Conservation (phyloP, 2,797 vertebrate species). For the Sebastolobus altivelis region DNA sequence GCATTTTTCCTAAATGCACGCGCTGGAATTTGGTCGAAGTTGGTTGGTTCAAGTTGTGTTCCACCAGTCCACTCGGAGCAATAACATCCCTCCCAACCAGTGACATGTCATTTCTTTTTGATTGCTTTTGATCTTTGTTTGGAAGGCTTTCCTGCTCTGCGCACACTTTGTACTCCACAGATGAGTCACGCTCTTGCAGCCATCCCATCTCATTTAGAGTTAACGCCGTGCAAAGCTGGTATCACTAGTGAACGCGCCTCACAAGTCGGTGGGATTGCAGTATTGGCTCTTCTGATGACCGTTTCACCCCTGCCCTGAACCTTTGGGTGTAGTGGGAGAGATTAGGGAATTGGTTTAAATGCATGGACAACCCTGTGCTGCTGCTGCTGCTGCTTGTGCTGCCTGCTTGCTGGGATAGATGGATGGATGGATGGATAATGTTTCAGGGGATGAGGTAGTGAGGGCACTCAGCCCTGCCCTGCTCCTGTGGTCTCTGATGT, state of each 20-base stretch:
- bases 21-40: conserved; percentile 42
- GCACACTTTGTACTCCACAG: conserved; percentile 57
- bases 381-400: conserved; percentile 36
- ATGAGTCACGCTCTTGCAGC: conserved; percentile 66
- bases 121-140: conserved; percentile 69
- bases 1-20: conserved; percentile 44
- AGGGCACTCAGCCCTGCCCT: conserved; percentile 76
- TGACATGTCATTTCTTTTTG: conserved; percentile 61
- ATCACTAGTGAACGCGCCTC: conserved; percentile 21
- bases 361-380: conserved; percentile 34
- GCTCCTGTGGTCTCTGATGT: conserved; percentile 76
- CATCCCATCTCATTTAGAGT: not conserved
- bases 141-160: conserved; percentile 56
- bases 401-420: conserved; percentile 65
- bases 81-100: conserved; percentile 53
- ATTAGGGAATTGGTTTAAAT: conserved; percentile 53
- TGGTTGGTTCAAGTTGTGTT: conserved; percentile 28
- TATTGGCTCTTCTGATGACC: conserved; percentile 18
- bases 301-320: conserved; percentile 32
- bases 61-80: conserved; percentile 46
- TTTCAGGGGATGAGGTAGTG: conserved; percentile 79
- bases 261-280: not conserved
- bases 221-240: conserved; percentile 17
- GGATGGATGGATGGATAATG: conserved; percentile 69
- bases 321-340: conserved; percentile 14